These are phyloP conservation scores for Hestina assimilis DNA, from an alignment of 1,140 invertebrate species.

Conservation along the genomic window DNA sequence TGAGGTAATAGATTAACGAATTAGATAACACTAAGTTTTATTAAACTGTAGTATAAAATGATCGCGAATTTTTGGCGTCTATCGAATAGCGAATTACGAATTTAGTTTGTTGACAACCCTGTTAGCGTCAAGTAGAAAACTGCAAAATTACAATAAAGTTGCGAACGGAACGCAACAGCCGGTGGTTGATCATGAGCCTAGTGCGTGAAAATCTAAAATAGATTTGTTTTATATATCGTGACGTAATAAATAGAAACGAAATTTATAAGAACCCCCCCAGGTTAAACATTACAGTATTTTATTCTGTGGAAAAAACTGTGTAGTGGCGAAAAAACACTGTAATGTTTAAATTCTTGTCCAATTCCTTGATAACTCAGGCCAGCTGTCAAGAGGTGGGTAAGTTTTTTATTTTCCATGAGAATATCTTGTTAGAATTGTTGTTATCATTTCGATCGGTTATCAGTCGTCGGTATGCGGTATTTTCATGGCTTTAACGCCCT, in stretches of 20 bases:
- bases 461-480: slow-evolving; percentile 37
- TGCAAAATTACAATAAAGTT: slow-evolving; percentile 28
- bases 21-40: too few relatives aligned
- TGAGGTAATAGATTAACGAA: too few relatives aligned
- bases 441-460: slow-evolving; percentile 22
- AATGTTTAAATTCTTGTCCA: slow-evolving; percentile 75
- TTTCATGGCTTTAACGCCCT: slow-evolving; percentile 49
- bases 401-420: slow-evolving; percentile 57
- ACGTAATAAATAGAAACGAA: slow-evolving; percentile 66
- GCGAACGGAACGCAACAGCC: slow-evolving; percentile 41
- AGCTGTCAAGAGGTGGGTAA: slow-evolving; percentile 83
- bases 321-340: slow-evolving; percentile 69
- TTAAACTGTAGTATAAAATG: too few relatives aligned
- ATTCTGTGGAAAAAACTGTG: slow-evolving; percentile 41
- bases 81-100: too few relatives aligned
- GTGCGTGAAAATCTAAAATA: slow-evolving; percentile 73
- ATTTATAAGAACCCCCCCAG: slow-evolving; percentile 44
- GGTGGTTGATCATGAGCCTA: slow-evolving; percentile 67
- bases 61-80: too few relatives aligned
- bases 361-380: slow-evolving; percentile 73
- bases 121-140: not conserved
- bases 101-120: slow-evolving; percentile 13
- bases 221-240: slow-evolving; percentile 72
- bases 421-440: slow-evolving; percentile 11
- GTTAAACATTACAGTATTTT: slow-evolving; percentile 57